Percentiles rank a stretch among this genome's conserved stretches.
phyloP scores from a whole-genome alignment of 2,113 vertebrate species.

The Corythornis vintsioides region DNA sequence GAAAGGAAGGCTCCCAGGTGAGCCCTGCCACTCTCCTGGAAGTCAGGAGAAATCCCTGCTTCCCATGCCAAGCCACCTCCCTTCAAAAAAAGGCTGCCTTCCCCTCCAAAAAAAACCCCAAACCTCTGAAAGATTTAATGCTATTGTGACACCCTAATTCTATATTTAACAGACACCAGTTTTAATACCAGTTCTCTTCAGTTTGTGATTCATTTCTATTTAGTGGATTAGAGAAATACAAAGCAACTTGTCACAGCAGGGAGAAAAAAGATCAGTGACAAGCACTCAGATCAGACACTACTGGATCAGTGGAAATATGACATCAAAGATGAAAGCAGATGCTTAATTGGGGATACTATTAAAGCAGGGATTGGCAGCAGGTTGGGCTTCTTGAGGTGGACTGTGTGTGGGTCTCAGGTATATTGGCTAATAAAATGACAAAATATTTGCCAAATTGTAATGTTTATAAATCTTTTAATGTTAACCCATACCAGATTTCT shows the following conservation, averaged over 20 bases:
- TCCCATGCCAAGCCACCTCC: background rate
- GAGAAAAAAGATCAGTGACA: background rate
- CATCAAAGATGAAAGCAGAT: background rate
- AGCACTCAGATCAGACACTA: background rate
- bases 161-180: background rate
- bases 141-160: background rate
- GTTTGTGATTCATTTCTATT: background rate
- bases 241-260: background rate
- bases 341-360: background rate
- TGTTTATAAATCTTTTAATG: background rate
- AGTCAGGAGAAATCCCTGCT: background rate
- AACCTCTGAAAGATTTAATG: background rate
- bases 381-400: background rate
- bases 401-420: background rate
- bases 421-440: background rate
- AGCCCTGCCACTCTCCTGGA: fast-evolving
- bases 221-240: background rate
- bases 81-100: background rate
- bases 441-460: background rate
- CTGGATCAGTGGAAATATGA: background rate
- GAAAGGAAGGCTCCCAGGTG: background rate
- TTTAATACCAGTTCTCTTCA: background rate
- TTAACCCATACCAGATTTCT: background rate
- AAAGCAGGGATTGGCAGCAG: background rate
- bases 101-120: too few species aligned